Evolutionary conservation across 2,113 vertebrate genomes (phyloP).

Genomic region (Tachysurus fulvidraco): DNA sequence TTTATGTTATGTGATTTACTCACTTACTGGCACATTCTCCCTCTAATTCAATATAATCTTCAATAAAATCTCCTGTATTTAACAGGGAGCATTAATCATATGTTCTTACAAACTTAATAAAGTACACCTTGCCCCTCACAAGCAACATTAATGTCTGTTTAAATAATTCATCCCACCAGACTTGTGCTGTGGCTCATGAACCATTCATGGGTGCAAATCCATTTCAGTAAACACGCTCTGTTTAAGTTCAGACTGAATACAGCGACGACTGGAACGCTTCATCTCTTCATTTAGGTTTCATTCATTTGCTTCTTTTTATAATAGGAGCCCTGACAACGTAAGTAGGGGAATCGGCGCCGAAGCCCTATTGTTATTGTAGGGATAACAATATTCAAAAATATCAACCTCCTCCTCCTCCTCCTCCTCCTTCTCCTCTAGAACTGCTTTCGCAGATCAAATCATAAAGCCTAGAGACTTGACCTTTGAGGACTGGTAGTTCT

Average conservation of each 20-base stretch:
- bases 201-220: background rate
- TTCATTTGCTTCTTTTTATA: background rate
- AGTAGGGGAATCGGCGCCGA: background rate
- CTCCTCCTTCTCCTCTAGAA: too few relatives aligned
- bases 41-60: background rate
- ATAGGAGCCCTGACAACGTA: background rate
- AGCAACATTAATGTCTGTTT: background rate
- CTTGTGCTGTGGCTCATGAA: background rate
- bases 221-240: background rate
- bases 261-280: background rate
- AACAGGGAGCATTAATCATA: background rate
- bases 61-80: background rate
- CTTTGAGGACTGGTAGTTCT: too few relatives aligned
- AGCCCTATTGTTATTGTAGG: too few relatives aligned
- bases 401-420: too few relatives aligned
- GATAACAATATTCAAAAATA: too few relatives aligned
- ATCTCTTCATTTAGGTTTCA: background rate
- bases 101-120: background rate
- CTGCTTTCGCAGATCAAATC: too few relatives aligned
- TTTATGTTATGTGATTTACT: background rate
- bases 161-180: background rate
- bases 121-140: background rate
- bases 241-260: background rate
- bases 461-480: too few relatives aligned
- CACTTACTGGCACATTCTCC: background rate